Evolutionary conservation across 2,797 vertebrate species (phyloP).

Genomic region (Neolamprologus multifasciatus): DNA sequence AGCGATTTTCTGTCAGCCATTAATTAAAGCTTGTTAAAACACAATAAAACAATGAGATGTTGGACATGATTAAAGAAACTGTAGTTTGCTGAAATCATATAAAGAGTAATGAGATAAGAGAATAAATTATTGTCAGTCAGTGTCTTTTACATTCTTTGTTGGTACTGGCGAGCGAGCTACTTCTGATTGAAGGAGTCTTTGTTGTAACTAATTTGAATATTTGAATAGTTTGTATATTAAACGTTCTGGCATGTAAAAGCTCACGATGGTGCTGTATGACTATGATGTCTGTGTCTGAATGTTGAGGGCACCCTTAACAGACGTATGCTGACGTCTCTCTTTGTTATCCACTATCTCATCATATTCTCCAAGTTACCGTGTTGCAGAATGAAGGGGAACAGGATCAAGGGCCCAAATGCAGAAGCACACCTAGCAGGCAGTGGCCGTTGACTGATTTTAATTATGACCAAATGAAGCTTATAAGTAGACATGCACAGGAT

Average conservation of each 20-base stretch:
- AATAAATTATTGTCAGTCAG: constrained; percentile 55
- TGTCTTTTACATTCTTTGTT: constrained; percentile 50
- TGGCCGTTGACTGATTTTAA: neutral
- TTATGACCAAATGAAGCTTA: neutral
- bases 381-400: neutral
- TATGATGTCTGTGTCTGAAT: neutral
- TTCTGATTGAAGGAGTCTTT: constrained; percentile 48
- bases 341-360: neutral
- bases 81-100: constrained; percentile 55
- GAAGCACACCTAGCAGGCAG: neutral
- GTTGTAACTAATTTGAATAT: constrained; percentile 46
- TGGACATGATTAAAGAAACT: constrained; percentile 62
- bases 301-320: neutral
- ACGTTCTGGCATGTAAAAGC: neutral
- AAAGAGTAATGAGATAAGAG: constrained; percentile 48
- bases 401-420: neutral
- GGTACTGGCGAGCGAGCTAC: constrained; percentile 7
- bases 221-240: constrained; percentile 40
- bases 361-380: neutral
- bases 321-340: neutral
- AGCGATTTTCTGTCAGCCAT: constrained; percentile 57
- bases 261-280: neutral
- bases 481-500: neutral
- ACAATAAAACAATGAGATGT: constrained; percentile 63
- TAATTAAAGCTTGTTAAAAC: constrained; percentile 74